Evolutionary conservation across 2,888 invertebrate species (phyloP).

Genomic region (Dicyrtoma fusca): DNA sequence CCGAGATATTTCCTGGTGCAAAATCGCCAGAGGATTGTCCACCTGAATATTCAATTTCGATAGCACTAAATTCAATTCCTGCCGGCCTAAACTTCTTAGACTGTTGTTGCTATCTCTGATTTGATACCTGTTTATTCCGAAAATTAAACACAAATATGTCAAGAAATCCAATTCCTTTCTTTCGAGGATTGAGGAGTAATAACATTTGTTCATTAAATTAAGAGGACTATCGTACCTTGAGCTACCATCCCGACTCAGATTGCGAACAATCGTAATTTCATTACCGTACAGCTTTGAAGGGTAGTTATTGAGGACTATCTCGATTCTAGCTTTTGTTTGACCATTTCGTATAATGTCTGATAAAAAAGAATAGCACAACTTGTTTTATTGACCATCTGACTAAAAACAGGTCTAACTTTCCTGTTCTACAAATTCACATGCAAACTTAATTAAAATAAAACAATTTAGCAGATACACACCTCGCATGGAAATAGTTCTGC

Average conservation of each 20-base stretch:
- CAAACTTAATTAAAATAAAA: no score
- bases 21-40: conserved; percentile 89
- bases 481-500: conserved; percentile 22
- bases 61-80: conserved; percentile 73
- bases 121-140: conserved; percentile 44
- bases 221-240: no score
- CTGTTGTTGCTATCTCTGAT: conserved; percentile 29
- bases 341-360: conserved; percentile 45
- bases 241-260: conserved; percentile 22
- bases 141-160: no score
- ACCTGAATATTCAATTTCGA: conserved; percentile 82
- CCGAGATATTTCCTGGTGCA: conserved; percentile 91
- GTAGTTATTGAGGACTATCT: conserved; percentile 45
- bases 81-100: conserved; percentile 37
- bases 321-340: conserved; percentile 41
- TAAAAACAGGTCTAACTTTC: no score
- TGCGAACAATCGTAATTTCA: conserved; percentile 48
- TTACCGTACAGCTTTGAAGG: conserved; percentile 43
- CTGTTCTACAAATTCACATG: no score
- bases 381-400: no score
- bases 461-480: conserved; percentile 5
- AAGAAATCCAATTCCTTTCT: no score
- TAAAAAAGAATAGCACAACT: background rate
- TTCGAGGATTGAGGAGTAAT: no score
- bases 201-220: no score